These are phyloP conservation scores for Podabrus alpinus DNA, from an alignment of 2,888 invertebrate genomes.

Conservation along the genomic window DNA sequence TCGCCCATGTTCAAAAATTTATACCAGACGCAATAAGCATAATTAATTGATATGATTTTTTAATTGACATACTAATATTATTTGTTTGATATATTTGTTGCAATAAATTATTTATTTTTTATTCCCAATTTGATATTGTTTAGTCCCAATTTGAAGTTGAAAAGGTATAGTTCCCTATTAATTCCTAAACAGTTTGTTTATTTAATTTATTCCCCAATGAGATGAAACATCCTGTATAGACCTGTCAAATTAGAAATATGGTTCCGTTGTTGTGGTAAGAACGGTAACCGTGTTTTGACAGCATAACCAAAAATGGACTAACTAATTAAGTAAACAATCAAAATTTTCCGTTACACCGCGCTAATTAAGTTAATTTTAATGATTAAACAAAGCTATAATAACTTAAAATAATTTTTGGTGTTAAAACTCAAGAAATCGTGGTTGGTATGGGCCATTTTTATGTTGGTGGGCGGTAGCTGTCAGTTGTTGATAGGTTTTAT, in stretches of 20 bases:
- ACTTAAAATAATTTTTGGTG: not conserved
- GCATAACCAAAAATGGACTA: not conserved
- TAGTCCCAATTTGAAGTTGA: too few relatives aligned
- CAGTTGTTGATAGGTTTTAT: not conserved
- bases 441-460: constrained; percentile 4
- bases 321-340: not conserved
- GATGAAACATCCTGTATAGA: not conserved
- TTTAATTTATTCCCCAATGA: too few relatives aligned
- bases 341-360: not conserved
- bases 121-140: too few relatives aligned
- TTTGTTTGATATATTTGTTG: too few relatives aligned
- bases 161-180: too few relatives aligned
- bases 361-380: not conserved
- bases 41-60: too few relatives aligned
- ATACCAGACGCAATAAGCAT: too few relatives aligned
- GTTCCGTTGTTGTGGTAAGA: not conserved
- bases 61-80: too few relatives aligned
- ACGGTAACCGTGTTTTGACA: not conserved
- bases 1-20: too few relatives aligned
- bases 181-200: too few relatives aligned
- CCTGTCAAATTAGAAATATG: not conserved
- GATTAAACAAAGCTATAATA: not conserved
- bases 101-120: too few relatives aligned
- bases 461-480: constrained; percentile 3
- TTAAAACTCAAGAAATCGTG: not conserved